Evolutionary conservation across 1,140 invertebrate species (phyloP), one percentile per base, ranked within the genome.

Genomic region (Pseudomyrmex dendroicus): DNA sequence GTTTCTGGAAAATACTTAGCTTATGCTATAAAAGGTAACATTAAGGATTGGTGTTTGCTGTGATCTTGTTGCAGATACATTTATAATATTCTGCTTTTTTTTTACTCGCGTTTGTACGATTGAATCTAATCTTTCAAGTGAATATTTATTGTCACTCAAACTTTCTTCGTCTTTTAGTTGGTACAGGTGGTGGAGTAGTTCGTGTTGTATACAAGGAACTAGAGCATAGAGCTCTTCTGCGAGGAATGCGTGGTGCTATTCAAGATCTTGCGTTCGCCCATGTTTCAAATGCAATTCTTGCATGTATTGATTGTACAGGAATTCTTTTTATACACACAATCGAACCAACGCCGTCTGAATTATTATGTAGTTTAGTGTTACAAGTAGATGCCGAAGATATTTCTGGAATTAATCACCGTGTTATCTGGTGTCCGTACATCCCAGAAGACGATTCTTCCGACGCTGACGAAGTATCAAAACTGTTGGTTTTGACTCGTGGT

Each of bases 401-500:
- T 2, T 86, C 91, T 2, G 89, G 89, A 1, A 91, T 86, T 35
- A 92, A 86, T 83, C 95, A 96, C 89, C 94, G 97, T 73, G 95
- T 98, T 2, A 97, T 98, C 86, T 99, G 98, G 98, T 99, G 98
- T 93, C 98, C 98, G 0, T 99, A 97, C 94, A 97, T 99, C 80
- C 97, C 97, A 0, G 96, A 96, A 54, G 95, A 96, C 13, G 96
- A 96, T 63, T 77, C 91, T 48, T 89, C 90, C 57, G 95, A 96
- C 62, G 84, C 86, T 74, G 97, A 97, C 46, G 97, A 98, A 89
- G 95, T 96, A n/a, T 96, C 97, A 5, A 96, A 96, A 87, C 94
- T 98, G 72, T 95, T 99, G 84, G 96, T 98, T 63, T 95, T 98
- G 82, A 97, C 97, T 4, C 96, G 98, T 89, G 96, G 96, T 64